Conservation (phyloP, 1,140 invertebrate genomes). For the Platyscapa corneri region DNA sequence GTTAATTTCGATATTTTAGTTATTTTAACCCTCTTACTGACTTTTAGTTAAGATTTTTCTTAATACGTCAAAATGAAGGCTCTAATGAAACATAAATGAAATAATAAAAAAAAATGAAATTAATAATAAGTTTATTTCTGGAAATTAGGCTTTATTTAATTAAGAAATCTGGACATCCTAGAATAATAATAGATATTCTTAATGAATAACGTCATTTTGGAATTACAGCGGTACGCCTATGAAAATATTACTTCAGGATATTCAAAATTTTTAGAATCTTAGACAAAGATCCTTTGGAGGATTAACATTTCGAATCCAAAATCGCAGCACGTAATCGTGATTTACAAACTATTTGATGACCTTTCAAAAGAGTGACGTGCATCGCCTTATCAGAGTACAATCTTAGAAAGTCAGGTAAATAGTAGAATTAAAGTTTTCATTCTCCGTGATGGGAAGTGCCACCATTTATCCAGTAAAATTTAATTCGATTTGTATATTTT, state of each 20-base stretch:
- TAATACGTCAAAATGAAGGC: too few species aligned
- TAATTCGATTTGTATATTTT: background rate
- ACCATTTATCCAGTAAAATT: background rate
- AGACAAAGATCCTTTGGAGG: background rate
- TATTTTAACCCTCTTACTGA: too few species aligned
- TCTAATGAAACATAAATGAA: too few species aligned
- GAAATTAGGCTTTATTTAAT: too few species aligned
- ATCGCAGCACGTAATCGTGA: background rate
- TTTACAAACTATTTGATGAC: conserved; percentile 13
- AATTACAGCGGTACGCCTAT: too few species aligned
- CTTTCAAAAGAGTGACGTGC: background rate
- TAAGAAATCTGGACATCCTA: too few species aligned
- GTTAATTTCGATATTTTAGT: too few species aligned
- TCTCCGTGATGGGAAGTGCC: background rate
- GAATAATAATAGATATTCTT: too few species aligned
- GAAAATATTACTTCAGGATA: background rate
- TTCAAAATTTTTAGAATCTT: background rate
- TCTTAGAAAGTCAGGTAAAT: background rate
- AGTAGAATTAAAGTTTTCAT: background rate
- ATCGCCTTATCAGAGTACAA: background rate
- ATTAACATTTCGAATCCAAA: background rate
- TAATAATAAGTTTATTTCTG: too few species aligned
- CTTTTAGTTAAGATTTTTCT: too few species aligned
- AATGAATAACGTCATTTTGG: too few species aligned
- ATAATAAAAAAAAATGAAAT: too few species aligned